Evolutionary conservation across 1,140 invertebrate species (phyloP).

Genomic region (Holcopasites calliopsidis): DNA sequence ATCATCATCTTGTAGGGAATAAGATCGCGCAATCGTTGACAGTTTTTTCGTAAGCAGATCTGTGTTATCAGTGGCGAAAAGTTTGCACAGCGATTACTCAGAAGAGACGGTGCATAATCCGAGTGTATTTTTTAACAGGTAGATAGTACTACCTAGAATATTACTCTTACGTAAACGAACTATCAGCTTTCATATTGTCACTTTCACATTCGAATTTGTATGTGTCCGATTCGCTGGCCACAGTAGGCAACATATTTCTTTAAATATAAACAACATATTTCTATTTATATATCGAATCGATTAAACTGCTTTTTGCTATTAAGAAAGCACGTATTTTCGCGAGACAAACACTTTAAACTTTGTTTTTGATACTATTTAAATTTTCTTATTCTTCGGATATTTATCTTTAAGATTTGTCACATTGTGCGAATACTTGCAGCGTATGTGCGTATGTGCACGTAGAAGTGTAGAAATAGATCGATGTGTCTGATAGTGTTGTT

Average conservation of each 20-base stretch:
- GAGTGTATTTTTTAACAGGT: constrained; percentile 4
- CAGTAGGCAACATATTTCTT: constrained; percentile 1
- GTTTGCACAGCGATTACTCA: background rate
- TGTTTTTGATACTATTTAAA: background rate
- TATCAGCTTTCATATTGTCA: constrained; percentile 23
- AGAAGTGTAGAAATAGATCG: background rate
- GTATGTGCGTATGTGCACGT: background rate
- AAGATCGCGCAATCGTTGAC: constrained; percentile 44
- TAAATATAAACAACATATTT: background rate
- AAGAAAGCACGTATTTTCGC: too few relatives aligned
- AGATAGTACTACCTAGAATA: background rate
- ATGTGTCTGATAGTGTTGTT: background rate
- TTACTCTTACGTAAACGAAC: background rate
- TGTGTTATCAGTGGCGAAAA: background rate
- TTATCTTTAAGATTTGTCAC: background rate
- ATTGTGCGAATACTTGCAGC: background rate
- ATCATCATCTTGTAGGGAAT: constrained; percentile 8
- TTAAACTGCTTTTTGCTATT: background rate
- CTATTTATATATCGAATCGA: background rate
- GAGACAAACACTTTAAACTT: background rate
- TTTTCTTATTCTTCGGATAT: background rate
- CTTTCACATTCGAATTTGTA: background rate
- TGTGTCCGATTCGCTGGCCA: background rate
- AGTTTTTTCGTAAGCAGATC: constrained; percentile 25
- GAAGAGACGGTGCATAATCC: background rate